These are phyloP conservation scores for Boloria selene DNA, from an alignment of 2,888 invertebrate species.

Conservation along the genomic window DNA sequence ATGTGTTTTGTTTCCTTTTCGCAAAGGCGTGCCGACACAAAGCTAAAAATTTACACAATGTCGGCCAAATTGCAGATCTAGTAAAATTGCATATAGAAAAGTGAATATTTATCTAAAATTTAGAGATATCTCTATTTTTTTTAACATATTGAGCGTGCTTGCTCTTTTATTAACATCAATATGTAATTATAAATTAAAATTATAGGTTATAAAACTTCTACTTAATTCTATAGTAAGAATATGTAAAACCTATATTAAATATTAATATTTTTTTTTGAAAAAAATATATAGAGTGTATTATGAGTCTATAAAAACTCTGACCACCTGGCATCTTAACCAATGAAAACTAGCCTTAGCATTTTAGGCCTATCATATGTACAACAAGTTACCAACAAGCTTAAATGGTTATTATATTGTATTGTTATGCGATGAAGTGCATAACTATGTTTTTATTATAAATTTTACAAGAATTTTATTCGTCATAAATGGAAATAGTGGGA, in stretches of 20 bases:
- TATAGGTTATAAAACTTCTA: constrained; percentile 9
- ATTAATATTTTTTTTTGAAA: constrained; percentile 12
- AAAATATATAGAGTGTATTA: constrained; percentile 44
- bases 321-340: constrained; percentile 64
- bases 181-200: constrained; percentile 4
- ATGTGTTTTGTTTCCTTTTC: constrained; percentile 48
- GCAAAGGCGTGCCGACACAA: constrained; percentile 52
- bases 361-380: constrained; percentile 9
- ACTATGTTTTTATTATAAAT: neutral
- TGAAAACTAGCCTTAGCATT: constrained; percentile 9
- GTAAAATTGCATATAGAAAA: neutral
- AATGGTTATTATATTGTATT: constrained; percentile 6
- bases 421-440: constrained; percentile 8
- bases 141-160: neutral
- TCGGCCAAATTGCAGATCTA: constrained; percentile 19
- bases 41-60: constrained; percentile 23
- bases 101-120: constrained; percentile 17
- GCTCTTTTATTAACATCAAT: too few species aligned
- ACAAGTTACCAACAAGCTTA: constrained; percentile 7
- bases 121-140: neutral
- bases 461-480: neutral
- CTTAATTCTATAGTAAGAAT: constrained; percentile 10
- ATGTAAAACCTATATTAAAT: constrained; percentile 7
- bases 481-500: neutral
- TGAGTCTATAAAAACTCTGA: constrained; percentile 49